Conservation (phyloP, 2,888 invertebrate species). For the Noctua janthina region DNA sequence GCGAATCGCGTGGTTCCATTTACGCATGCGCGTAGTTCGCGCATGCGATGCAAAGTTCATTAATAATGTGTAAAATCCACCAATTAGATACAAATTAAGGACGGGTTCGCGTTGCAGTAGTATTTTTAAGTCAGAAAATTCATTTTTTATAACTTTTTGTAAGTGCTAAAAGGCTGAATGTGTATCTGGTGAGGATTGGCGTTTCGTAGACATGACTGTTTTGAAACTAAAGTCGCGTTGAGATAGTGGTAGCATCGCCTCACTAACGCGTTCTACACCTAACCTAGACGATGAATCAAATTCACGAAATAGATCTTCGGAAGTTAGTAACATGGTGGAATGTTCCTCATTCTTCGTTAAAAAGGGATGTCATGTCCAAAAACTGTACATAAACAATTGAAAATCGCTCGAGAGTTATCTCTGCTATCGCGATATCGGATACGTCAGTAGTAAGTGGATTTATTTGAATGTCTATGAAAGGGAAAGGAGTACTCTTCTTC, state of each 20-base stretch:
- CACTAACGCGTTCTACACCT: not conserved
- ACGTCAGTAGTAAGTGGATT: not conserved
- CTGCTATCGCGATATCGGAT: not conserved
- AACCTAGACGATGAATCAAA: not conserved
- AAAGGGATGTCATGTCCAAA: not conserved
- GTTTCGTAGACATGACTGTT: not conserved
- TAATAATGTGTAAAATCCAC: not conserved
- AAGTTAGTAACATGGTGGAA: not conserved
- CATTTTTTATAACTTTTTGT: not conserved
- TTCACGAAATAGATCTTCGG: not conserved
- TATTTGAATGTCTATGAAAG: not conserved
- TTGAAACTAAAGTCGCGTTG: not conserved
- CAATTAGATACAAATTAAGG: not conserved
- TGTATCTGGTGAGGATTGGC: not conserved
- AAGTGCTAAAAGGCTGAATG: not conserved
- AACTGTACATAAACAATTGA: not conserved
- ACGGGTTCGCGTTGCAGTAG: not conserved
- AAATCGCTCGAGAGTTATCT: not conserved
- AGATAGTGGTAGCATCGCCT: not conserved
- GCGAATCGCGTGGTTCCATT: too few relatives aligned
- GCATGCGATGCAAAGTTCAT: not conserved
- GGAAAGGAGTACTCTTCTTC: not conserved
- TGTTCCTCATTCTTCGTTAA: not conserved
- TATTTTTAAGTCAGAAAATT: not conserved
- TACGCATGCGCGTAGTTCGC: not conserved